These are phyloP conservation scores for Oopsacas minuta DNA, from an alignment of 37 sponge, comb jelly and placozoan species.

Conservation along the genomic window DNA sequence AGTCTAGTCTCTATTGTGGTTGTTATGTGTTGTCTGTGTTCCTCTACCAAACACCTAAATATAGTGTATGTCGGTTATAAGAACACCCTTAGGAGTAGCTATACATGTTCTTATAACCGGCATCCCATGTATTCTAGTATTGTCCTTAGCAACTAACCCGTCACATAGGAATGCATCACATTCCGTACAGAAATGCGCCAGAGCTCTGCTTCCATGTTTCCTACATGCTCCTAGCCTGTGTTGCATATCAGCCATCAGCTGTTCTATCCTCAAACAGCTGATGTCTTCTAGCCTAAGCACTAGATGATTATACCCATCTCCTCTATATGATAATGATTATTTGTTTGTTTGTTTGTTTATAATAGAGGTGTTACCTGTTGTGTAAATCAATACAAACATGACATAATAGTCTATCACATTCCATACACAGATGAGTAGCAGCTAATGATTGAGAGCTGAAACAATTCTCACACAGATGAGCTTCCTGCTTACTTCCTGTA, in stretches of 20 bases:
- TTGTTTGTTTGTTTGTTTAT: too few species aligned
- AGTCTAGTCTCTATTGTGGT: not conserved
- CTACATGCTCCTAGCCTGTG: not conserved
- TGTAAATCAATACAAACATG: not conserved
- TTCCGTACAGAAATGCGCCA: not conserved
- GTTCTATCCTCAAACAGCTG: not conserved
- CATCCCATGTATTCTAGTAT: not conserved
- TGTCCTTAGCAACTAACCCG: not conserved
- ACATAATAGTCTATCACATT: not conserved
- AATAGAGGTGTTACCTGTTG: not conserved
- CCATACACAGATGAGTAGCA: not conserved
- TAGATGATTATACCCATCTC: not conserved
- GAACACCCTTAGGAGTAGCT: too few species aligned
- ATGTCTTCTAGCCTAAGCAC: not conserved
- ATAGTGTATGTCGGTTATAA: too few species aligned
- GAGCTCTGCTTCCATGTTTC: not conserved
- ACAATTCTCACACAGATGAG: not conserved
- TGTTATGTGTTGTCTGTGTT: not conserved
- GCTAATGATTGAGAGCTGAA: not conserved
- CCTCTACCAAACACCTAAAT: not conserved
- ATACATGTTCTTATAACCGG: too few species aligned
- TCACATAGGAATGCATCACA: constrained; percentile 9
- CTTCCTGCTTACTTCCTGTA: not conserved
- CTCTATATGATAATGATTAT: not conserved
- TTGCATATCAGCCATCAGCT: not conserved